phyloP scores from a whole-genome alignment of 2,888 invertebrate species.

The Thecophora atra region DNA sequence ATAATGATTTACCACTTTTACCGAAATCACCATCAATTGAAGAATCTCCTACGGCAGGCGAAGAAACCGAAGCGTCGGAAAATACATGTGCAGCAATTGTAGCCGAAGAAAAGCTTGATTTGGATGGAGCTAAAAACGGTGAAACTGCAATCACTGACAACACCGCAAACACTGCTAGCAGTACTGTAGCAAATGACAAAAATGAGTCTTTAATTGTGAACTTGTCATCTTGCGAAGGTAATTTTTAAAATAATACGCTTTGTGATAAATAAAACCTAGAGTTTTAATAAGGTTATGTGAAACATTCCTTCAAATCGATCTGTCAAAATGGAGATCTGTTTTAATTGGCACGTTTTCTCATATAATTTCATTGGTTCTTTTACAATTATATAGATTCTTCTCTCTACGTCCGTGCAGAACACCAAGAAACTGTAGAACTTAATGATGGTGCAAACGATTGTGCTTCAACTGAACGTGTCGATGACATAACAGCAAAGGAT shows the following conservation, averaged over 20 bases:
- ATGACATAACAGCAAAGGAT: slow-evolving; percentile 1
- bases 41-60: neutral
- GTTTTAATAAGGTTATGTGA: too few relatives aligned
- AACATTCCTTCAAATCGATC: too few relatives aligned
- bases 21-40: slow-evolving; percentile 29
- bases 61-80: neutral
- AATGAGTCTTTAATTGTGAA: too few relatives aligned
- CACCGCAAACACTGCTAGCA: too few relatives aligned
- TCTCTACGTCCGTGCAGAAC: too few relatives aligned
- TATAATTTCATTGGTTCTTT: too few relatives aligned
- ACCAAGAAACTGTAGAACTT: too few relatives aligned
- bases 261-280: neutral
- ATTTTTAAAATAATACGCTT: neutral
- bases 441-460: slow-evolving; percentile 22
- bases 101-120: too few relatives aligned
- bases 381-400: too few relatives aligned
- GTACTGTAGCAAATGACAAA: too few relatives aligned
- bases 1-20: neutral
- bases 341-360: too few relatives aligned
- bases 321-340: too few relatives aligned
- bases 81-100: neutral
- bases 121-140: neutral
- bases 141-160: neutral
- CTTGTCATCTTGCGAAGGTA: slow-evolving; percentile 44
- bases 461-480: slow-evolving; percentile 27